Evolutionary conservation across 2,888 invertebrate species (phyloP).

Genomic region (Fragum sueziense): DNA sequence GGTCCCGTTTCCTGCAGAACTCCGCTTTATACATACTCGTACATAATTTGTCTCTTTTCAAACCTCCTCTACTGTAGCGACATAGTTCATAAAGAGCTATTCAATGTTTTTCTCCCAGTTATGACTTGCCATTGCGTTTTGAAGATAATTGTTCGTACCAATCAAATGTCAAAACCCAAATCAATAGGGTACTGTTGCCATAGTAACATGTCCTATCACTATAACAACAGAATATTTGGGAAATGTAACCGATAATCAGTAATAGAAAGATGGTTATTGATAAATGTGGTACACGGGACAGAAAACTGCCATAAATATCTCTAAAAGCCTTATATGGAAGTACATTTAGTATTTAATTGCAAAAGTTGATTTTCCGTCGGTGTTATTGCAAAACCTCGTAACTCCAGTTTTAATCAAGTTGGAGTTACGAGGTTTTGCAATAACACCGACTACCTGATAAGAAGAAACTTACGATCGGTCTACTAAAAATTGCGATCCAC

Average conservation of each 20-base stretch:
- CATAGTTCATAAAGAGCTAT: slow-evolving; percentile 6
- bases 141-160: slow-evolving; percentile 20
- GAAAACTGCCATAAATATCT: not conserved
- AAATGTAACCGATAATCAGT: slow-evolving; percentile 18
- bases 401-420: too few species aligned
- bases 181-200: slow-evolving; percentile 17
- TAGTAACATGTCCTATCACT: slow-evolving; percentile 11
- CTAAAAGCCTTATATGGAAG: not conserved
- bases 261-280: slow-evolving; percentile 20
- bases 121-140: slow-evolving; percentile 26
- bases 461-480: too few species aligned
- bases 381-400: too few species aligned
- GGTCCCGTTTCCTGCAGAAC: too few species aligned
- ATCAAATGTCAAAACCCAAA: slow-evolving; percentile 21
- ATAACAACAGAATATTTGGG: slow-evolving; percentile 23
- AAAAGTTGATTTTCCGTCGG: too few species aligned
- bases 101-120: slow-evolving; percentile 9
- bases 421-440: too few species aligned
- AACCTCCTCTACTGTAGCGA: too few species aligned
- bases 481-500: too few species aligned
- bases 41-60: too few species aligned
- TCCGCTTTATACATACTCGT: too few species aligned
- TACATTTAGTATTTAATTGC: too few species aligned
- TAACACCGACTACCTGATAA: too few species aligned
- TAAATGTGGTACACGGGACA: slow-evolving; percentile 4